Percentiles rank a stretch among this genome's conserved stretches.
These are phyloP conservation scores for Anthopleura sola DNA, from an alignment of 64 coral and sea anemone species.

Conservation along the genomic window DNA sequence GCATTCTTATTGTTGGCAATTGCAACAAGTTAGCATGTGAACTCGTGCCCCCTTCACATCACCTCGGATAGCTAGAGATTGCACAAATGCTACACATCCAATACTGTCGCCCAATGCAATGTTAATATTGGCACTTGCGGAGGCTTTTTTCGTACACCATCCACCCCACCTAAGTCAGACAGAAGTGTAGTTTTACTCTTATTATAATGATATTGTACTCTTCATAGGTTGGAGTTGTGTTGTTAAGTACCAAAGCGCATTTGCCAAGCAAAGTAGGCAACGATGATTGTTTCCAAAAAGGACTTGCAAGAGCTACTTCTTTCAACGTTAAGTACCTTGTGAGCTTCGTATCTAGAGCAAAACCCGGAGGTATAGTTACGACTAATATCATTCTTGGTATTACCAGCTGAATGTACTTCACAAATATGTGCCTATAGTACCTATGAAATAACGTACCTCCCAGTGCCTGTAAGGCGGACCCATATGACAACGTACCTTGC, in stretches of 20 bases:
- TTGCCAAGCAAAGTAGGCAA: constrained; percentile 14
- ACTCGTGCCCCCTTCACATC: too few species aligned
- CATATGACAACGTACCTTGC: background rate
- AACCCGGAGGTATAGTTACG: constrained; percentile 40
- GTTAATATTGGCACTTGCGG: too few species aligned
- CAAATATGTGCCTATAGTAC: background rate
- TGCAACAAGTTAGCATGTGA: too few species aligned
- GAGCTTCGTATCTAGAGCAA: constrained; percentile 19
- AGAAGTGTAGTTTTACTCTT: too few species aligned
- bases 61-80: background rate
- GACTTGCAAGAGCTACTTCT: constrained; percentile 30
- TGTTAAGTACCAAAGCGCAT: constrained; percentile 35
- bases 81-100: too few species aligned
- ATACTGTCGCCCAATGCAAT: too few species aligned
- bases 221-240: constrained; percentile 49
- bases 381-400: too few species aligned
- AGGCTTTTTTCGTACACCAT: too few species aligned
- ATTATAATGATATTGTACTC: background rate
- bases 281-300: constrained; percentile 40
- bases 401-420: background rate
- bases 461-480: background rate
- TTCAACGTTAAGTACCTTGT: constrained; percentile 51
- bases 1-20: too few species aligned
- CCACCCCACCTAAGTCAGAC: too few species aligned
- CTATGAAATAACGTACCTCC: background rate